A percentile compares a stretch with the other conserved stretches of the same genome.
Conservation (phyloP, 2,113 vertebrate genomes). For the Pristiophorus japonicus region DNA sequence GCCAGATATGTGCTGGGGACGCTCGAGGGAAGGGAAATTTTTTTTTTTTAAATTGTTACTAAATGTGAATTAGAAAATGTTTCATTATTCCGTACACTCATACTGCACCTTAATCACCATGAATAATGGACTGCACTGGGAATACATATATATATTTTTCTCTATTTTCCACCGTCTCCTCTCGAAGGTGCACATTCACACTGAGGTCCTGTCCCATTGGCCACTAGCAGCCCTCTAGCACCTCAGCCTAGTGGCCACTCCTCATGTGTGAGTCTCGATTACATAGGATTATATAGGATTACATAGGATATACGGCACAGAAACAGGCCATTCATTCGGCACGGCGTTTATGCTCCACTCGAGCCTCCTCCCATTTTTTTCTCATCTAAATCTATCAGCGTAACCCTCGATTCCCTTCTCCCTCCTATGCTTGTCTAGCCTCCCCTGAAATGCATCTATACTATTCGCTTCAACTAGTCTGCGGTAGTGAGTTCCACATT, state of each 20-base stretch:
- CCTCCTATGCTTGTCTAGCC: too few species aligned
- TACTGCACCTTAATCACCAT: not conserved
- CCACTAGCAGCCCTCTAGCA: not conserved
- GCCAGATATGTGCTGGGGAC: not conserved
- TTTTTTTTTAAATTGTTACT: too few species aligned
- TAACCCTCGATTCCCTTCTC: too few species aligned
- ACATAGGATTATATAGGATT: too few species aligned
- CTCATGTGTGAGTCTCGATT: not conserved
- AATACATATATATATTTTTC: not conserved
- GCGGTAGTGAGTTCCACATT: too few species aligned
- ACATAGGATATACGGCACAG: too few species aligned
- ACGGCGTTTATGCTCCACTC: too few species aligned
- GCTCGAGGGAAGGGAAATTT: not conserved
- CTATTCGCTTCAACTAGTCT: too few species aligned
- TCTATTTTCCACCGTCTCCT: not conserved
- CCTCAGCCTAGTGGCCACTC: not conserved
- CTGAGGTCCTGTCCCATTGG: not conserved
- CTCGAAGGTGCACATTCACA: not conserved
- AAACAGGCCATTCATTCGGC: too few species aligned
- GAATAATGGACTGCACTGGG: not conserved
- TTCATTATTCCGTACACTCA: not conserved
- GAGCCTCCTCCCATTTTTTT: too few species aligned
- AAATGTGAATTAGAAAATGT: not conserved
- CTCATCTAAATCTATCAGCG: too few species aligned
- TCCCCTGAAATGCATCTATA: too few species aligned